Evolutionary conservation across 2,888 invertebrate genomes (phyloP), one percentile per base, ranked within the genome.

Genomic region (Gymnoscelis rufifasciata): DNA sequence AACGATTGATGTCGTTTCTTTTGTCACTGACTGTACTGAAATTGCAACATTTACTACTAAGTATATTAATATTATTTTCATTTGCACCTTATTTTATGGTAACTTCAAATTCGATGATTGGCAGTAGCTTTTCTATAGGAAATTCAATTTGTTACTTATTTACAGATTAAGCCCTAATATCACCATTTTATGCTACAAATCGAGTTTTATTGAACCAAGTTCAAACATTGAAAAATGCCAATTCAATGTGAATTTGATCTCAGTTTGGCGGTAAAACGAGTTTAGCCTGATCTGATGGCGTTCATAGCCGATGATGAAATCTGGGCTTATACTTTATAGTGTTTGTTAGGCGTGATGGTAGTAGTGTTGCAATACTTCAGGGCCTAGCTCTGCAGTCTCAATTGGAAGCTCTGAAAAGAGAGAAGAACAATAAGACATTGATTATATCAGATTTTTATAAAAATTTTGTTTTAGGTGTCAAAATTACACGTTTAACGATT

Each of bases 341-440:
- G 7, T 3, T 0, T 19, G 50, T 62, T 76, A 79, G 40, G 63
- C 62, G 45, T 64, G 65, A 40, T 66, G 65, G 51, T 71, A 67
- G 62, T 84, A 84, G 57, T 84, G 77, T 57, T 86, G 83, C 62
- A 84, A 60, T 40, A 83, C 78, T 57, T 84, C 87, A 43, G 73
- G 67, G 45, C 74, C 77, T 49, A 83, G 59, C 50, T 71, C 71
- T 43, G 72, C 60, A 38, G 71, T 69, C 43, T 81, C 74, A 28
- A 62, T 63, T 49, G 86, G 83, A 57, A 78, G 53, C 62, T 86
- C 87, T 88, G 84, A 15, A 80, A 84, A 52, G 23, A 29, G 28
- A 56, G 57, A 52, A 43, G 30, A 43, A 29, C 5, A 19, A 13
- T n/a, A 11, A 36, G 3, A 10, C 19, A 29, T 29, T 14, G 29